Percentiles rank a stretch among this genome's conserved stretches.
These are phyloP conservation scores for Drosophila rhopaloa DNA, from an alignment of 1,140 invertebrate species.

Conservation along the genomic window DNA sequence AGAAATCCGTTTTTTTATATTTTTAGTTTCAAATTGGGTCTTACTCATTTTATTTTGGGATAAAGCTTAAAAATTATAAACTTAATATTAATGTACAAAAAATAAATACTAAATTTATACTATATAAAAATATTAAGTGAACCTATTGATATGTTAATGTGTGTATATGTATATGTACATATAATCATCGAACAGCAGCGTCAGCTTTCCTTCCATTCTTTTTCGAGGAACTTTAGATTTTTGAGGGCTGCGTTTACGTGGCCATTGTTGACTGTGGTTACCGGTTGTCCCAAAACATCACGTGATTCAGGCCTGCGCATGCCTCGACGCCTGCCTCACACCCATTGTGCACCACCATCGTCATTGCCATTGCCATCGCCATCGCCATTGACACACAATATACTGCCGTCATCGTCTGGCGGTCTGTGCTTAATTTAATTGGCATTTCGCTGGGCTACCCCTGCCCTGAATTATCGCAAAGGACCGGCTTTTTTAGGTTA, in stretches of 20 bases:
- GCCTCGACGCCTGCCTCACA: constrained; percentile 17
- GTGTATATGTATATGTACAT: neutral
- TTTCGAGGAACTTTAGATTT: constrained; percentile 1
- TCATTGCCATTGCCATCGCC: constrained; percentile 25
- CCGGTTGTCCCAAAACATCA: constrained; percentile 58
- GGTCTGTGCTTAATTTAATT: constrained; percentile 48
- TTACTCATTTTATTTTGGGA: too few relatives aligned
- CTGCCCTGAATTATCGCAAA: constrained; percentile 10
- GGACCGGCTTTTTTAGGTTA: neutral
- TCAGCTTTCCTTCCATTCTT: constrained; percentile 4
- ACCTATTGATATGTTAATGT: too few relatives aligned
- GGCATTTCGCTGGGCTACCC: constrained; percentile 33
- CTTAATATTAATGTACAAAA: too few relatives aligned
- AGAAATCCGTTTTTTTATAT: too few relatives aligned
- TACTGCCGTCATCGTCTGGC: constrained; percentile 34
- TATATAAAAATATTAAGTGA: too few relatives aligned
- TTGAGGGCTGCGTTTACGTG: constrained; percentile 59
- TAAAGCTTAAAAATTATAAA: too few relatives aligned
- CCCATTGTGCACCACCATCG: constrained; percentile 5
- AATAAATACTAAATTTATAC: too few relatives aligned
- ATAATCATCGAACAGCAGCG: neutral
- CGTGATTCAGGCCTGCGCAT: constrained; percentile 71
- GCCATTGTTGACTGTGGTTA: constrained; percentile 49
- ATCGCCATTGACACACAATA: constrained; percentile 70
- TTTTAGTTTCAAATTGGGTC: too few relatives aligned